Percentiles rank a stretch among this genome's conserved stretches.
Evolutionary conservation across 2,888 invertebrate genomes (phyloP).

Genomic region (Patella pellucida): DNA sequence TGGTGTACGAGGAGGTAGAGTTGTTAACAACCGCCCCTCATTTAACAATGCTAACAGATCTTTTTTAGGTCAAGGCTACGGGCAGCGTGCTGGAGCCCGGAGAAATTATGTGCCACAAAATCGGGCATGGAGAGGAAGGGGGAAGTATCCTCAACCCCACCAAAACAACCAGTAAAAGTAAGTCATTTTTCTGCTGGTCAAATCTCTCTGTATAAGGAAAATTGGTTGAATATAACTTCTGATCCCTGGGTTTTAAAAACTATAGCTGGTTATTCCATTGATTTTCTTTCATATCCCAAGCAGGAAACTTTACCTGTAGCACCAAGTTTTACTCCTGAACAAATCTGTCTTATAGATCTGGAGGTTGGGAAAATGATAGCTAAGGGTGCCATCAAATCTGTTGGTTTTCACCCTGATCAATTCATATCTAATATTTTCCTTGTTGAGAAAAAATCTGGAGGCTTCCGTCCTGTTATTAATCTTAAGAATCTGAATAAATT

Average conservation of each 20-base stretch:
- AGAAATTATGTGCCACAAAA: too few species aligned
- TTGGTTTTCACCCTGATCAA: not conserved
- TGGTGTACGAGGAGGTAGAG: too few species aligned
- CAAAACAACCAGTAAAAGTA: too few species aligned
- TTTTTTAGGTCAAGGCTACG: too few species aligned
- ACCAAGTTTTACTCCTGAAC: not conserved
- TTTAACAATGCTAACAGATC: too few species aligned
- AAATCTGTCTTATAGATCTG: not conserved
- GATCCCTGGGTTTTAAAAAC: not conserved
- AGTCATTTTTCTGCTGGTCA: not conserved
- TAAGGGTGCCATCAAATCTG: not conserved
- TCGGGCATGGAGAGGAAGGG: too few species aligned
- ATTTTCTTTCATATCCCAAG: not conserved
- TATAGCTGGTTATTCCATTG: not conserved
- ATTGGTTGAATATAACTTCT: not conserved
- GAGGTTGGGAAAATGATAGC: too few species aligned
- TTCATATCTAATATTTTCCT: not conserved
- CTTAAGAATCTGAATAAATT: not conserved
- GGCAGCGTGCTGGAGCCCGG: too few species aligned
- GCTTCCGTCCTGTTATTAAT: not conserved
- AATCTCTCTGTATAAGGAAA: not conserved
- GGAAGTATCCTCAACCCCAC: too few species aligned
- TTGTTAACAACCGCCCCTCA: too few species aligned
- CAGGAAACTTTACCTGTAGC: not conserved
- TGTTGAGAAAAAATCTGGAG: not conserved